A percentile compares a stretch with the other conserved stretches of the same genome.
phyloP scores from a whole-genome alignment of 2,113 vertebrate species.

The Periophthalmus modestus region DNA sequence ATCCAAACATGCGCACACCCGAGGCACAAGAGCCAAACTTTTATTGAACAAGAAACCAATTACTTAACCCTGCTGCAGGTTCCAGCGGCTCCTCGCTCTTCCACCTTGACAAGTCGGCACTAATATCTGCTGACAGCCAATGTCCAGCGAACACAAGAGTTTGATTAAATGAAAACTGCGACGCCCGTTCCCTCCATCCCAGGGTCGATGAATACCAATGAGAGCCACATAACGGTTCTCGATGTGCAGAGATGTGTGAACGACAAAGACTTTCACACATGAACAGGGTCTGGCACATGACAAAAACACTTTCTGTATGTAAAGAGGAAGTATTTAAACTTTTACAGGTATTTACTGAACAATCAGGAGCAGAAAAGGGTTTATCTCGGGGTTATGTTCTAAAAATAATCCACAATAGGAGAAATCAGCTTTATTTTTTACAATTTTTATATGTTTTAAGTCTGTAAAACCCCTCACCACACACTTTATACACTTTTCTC shows the following conservation, averaged over 20 bases:
- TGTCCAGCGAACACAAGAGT: slow-evolving; percentile 75
- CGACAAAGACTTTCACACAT: slow-evolving; percentile 27
- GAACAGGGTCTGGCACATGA: neutral
- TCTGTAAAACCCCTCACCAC: too few relatives aligned
- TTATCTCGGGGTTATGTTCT: too few relatives aligned
- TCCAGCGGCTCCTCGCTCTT: slow-evolving; percentile 78
- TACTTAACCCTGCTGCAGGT: slow-evolving; percentile 90
- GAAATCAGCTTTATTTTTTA: too few relatives aligned
- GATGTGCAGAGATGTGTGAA: slow-evolving; percentile 33
- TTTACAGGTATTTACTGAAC: too few relatives aligned
- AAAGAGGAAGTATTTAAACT: too few relatives aligned
- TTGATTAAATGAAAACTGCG: slow-evolving; percentile 90
- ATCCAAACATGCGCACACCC: slow-evolving; percentile 15
- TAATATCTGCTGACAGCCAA: slow-evolving; percentile 90
- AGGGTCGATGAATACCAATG: slow-evolving; percentile 90
- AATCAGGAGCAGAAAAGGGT: too few relatives aligned
- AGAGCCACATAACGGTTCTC: slow-evolving; percentile 69
- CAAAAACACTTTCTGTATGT: neutral
- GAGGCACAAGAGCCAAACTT: slow-evolving; percentile 73
- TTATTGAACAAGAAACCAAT: slow-evolving; percentile 97
- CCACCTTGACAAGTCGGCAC: slow-evolving; percentile 81
- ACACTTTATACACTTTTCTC: too few relatives aligned
- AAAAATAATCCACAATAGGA: too few relatives aligned
- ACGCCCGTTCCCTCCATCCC: slow-evolving; percentile 83
- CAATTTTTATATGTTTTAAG: too few relatives aligned